Percentiles rank a stretch among this genome's conserved stretches.
phyloP scores from a whole-genome alignment of 2,888 invertebrate species.

The Graphium colonna region DNA sequence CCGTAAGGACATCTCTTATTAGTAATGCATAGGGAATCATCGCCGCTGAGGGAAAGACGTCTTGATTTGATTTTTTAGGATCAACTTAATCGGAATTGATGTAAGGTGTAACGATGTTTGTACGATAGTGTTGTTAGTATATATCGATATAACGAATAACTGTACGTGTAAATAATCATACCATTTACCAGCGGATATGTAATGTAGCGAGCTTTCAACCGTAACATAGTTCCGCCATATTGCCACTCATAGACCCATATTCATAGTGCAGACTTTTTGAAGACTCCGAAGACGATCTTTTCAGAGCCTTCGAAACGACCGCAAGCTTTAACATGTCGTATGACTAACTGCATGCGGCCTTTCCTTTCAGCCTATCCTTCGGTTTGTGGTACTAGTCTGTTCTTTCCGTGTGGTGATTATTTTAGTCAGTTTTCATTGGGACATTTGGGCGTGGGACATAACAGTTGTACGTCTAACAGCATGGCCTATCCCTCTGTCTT shows the following conservation, averaged over 20 bases:
- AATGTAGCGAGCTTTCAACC: conserved; percentile 5
- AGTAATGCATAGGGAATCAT: conserved; percentile 38
- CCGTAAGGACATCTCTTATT: conserved; percentile 61
- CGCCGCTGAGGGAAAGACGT: conserved; percentile 58
- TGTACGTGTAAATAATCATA: conserved; percentile 12
- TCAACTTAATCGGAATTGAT: conserved; percentile 51
- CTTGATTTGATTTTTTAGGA: conserved; percentile 31
- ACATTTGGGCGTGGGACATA: conserved; percentile 42
- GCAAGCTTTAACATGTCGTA: conserved; percentile 24
- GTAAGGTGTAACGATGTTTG: conserved; percentile 46
- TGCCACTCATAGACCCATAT: not conserved
- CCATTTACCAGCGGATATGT: conserved; percentile 9
- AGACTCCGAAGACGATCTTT: conserved; percentile 10
- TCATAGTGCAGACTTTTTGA: not conserved
- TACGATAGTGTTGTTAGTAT: conserved; percentile 40
- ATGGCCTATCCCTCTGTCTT: conserved; percentile 47
- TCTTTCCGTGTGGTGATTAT: not conserved
- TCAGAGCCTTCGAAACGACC: conserved; percentile 31
- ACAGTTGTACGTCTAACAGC: conserved; percentile 46
- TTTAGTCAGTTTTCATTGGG: not conserved
- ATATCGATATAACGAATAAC: conserved; percentile 39
- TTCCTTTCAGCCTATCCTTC: conserved; percentile 52
- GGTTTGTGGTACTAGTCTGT: conserved; percentile 43
- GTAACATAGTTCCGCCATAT: conserved; percentile 1
- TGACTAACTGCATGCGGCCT: conserved; percentile 61